phyloP scores from a whole-genome alignment of 64 coral and sea anemone genomes.

The Astreopora myriophthalma region DNA sequence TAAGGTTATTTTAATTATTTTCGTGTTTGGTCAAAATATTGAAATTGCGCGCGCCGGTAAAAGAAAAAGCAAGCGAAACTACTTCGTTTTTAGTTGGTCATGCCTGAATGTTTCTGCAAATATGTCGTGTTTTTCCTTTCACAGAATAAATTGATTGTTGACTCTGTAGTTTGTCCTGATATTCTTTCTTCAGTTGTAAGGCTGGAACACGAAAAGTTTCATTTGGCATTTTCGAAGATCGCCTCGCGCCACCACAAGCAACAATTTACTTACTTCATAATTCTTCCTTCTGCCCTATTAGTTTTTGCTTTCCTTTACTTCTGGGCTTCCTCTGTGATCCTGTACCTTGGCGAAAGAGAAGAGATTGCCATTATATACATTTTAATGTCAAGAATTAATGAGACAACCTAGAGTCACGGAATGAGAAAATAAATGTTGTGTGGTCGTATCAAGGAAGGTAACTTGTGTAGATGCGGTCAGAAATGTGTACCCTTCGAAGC shows the following conservation, averaged over 20 bases:
- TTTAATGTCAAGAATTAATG: constrained; percentile 45
- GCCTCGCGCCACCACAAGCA: background rate
- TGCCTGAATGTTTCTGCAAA: no score
- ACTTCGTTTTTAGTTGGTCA: no score
- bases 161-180: background rate
- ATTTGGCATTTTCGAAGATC: background rate
- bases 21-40: background rate
- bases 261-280: constrained; percentile 14
- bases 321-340: background rate
- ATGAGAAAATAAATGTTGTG: background rate
- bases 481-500: background rate
- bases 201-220: background rate
- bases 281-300: background rate
- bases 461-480: no score
- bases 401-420: constrained; percentile 31
- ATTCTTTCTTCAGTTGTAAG: background rate
- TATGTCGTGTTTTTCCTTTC: constrained; percentile 5
- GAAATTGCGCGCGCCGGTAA: background rate
- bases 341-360: background rate
- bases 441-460: background rate
- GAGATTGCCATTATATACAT: background rate
- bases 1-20: background rate
- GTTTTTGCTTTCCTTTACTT: background rate
- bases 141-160: background rate
- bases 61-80: background rate